Evolutionary conservation across 2,113 vertebrate genomes (phyloP).

Genomic region (Brienomyrus brachyistius): DNA sequence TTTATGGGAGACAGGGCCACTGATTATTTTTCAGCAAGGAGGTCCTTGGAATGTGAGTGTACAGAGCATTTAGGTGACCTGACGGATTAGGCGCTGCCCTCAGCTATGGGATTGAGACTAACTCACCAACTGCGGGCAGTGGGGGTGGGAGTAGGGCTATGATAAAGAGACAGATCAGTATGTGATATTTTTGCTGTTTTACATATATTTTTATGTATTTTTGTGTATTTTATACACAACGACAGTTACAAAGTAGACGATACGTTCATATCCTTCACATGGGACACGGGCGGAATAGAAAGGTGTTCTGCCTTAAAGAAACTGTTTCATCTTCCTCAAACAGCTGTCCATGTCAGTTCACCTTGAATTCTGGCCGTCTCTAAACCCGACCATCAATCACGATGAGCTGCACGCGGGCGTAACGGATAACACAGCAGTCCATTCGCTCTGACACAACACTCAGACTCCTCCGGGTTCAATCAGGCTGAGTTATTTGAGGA

Average conservation of each 20-base stretch:
- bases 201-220: not conserved
- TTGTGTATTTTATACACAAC: not conserved
- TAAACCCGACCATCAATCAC: constrained; percentile 7
- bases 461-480: constrained; percentile 4
- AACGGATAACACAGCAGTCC: not conserved
- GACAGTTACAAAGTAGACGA: not conserved
- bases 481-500: constrained; percentile 1
- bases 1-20: not conserved
- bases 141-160: not conserved
- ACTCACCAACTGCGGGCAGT: not conserved
- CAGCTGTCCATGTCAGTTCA: not conserved
- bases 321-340: constrained; percentile 8
- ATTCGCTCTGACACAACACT: not conserved
- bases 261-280: not conserved
- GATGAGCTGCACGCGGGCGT: not conserved
- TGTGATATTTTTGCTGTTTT: not conserved
- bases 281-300: not conserved
- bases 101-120: not conserved
- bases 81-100: not conserved
- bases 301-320: not conserved
- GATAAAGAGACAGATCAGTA: not conserved
- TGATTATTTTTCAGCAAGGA: not conserved
- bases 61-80: not conserved
- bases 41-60: not conserved
- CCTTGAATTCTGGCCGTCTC: constrained; percentile 5